Evolutionary conservation across 2,888 invertebrate species (phyloP).

Genomic region (Hyalella azteca): DNA sequence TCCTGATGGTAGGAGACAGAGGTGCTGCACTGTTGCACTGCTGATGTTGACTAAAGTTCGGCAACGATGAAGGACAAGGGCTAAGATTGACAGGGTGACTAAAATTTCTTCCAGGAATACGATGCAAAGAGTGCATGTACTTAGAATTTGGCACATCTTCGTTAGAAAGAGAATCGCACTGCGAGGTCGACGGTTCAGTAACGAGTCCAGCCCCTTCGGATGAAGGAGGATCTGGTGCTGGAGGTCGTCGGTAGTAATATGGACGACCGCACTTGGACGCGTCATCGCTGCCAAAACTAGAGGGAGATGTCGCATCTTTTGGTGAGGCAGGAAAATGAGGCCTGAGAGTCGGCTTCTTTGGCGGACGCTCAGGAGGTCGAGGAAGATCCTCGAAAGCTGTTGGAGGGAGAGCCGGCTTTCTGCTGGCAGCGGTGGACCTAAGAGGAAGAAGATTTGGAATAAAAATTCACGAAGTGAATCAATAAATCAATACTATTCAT

Average conservation of each 20-base stretch:
- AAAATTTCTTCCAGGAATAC: background rate
- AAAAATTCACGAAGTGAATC: too few relatives aligned
- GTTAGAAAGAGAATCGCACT: conserved; percentile 39
- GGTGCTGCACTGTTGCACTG: background rate
- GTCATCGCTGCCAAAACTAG: conserved; percentile 6
- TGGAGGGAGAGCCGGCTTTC: conserved; percentile 39
- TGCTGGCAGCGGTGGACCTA: background rate
- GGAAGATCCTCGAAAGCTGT: conserved; percentile 45
- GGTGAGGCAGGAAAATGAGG: conserved; percentile 43
- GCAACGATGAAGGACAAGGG: background rate
- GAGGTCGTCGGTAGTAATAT: conserved; percentile 56
- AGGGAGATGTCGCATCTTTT: background rate
- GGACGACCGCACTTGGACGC: conserved; percentile 38
- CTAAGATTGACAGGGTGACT: background rate
- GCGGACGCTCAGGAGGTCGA: conserved; percentile 71
- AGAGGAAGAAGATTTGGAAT: background rate
- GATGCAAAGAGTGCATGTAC: background rate
- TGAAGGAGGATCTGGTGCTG: conserved; percentile 55
- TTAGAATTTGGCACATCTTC: conserved; percentile 33
- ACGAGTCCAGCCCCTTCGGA: conserved; percentile 38
- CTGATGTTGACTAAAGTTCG: background rate
- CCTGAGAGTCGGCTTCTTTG: conserved; percentile 75
- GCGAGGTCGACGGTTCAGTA: background rate
- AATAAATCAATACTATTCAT: too few relatives aligned
- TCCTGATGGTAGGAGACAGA: background rate